Conservation (phyloP, 2,888 invertebrate genomes). For the Odiellus spinosus region DNA sequence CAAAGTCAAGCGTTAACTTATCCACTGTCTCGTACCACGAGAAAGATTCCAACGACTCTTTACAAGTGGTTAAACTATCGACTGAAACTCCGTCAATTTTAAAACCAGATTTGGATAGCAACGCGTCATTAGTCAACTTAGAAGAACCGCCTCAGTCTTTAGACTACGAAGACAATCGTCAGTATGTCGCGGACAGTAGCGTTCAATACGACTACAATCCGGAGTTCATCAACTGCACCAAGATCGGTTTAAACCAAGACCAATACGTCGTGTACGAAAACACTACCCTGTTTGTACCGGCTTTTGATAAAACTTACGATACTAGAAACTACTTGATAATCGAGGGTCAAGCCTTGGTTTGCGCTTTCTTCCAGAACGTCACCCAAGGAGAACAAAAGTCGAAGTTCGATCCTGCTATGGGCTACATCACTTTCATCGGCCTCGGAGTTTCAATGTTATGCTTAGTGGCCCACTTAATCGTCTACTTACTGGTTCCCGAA, state of each 20-base stretch:
- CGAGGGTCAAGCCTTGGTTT: constrained; percentile 10
- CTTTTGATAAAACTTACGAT: constrained; percentile 11
- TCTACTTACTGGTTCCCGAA: constrained; percentile 33
- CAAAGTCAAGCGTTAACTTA: too few relatives aligned
- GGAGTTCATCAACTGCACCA: not conserved
- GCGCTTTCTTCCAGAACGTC: constrained; percentile 8
- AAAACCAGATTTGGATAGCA: too few relatives aligned
- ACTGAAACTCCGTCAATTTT: too few relatives aligned
- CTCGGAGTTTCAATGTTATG: constrained; percentile 35
- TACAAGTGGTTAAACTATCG: too few relatives aligned
- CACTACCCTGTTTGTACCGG: constrained; percentile 12
- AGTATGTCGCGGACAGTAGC: too few relatives aligned
- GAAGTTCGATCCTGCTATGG: constrained; percentile 26
- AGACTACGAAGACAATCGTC: too few relatives aligned
- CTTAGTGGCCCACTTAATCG: constrained; percentile 33
- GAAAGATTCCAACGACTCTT: too few relatives aligned
- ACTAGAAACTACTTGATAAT: constrained; percentile 7
- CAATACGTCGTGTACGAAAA: constrained; percentile 12
- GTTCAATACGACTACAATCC: not conserved
- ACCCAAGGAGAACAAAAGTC: constrained; percentile 19
- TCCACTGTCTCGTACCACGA: too few relatives aligned
- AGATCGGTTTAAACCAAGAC: constrained; percentile 4
- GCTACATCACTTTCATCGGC: constrained; percentile 34
- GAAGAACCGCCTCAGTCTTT: too few relatives aligned
- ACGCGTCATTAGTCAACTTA: too few relatives aligned